A percentile compares a stretch with the other conserved stretches of the same genome.
Conservation (phyloP, 1,140 invertebrate genomes). For the Ctenoplectra terminalis region DNA sequence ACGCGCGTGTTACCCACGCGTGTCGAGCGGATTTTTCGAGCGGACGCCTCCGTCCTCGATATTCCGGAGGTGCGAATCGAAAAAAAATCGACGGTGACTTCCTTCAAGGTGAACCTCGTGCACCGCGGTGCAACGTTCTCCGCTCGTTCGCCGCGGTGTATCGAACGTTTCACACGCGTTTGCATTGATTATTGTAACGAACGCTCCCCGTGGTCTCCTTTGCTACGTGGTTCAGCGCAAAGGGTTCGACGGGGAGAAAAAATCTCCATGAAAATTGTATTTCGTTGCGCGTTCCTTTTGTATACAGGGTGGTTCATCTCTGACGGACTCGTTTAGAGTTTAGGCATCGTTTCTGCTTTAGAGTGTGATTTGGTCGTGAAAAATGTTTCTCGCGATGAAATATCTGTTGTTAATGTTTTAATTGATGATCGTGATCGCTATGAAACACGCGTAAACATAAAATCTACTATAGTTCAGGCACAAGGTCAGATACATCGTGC, state of each 20-base stretch:
- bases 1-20: constrained; percentile 30
- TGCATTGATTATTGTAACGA: constrained; percentile 7
- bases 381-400: no score
- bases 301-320: not conserved
- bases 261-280: not conserved
- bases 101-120: constrained; percentile 20
- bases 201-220: not conserved
- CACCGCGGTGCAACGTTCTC: constrained; percentile 4
- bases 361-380: no score
- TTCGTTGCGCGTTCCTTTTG: not conserved
- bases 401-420: no score
- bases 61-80: constrained; percentile 3
- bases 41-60: constrained; percentile 1
- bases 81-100: not conserved
- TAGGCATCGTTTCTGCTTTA: no score
- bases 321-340: not conserved
- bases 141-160: no score
- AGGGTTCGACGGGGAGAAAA: not conserved
- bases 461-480: no score
- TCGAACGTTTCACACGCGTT: not conserved
- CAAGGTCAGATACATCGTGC: no score
- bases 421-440: no score
- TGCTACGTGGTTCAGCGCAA: not conserved
- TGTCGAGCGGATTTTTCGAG: constrained; percentile 22
- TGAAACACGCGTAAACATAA: no score